A percentile compares a stretch with the other conserved stretches of the same genome.
Evolutionary conservation across 2,113 vertebrate genomes (phyloP).

Genomic region (Elachura formosa): DNA sequence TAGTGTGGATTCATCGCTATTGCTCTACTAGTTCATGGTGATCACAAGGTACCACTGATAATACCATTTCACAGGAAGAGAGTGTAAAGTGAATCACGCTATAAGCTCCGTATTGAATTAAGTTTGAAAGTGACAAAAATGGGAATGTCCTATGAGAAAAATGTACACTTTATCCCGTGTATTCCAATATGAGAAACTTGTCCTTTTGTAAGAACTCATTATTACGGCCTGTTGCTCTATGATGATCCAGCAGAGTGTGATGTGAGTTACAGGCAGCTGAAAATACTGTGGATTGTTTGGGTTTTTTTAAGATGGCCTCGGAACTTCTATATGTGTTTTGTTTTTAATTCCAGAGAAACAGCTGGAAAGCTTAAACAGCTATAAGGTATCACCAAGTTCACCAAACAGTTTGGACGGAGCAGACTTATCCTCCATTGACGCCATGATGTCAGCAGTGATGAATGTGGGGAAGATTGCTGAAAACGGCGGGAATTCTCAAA

Average conservation of each 20-base stretch:
- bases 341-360: slow-evolving; percentile 64
- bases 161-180: rapidly evolving
- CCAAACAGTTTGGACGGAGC: slow-evolving; percentile 71
- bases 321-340: neutral
- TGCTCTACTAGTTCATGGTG: neutral
- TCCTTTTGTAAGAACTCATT: neutral
- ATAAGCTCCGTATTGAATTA: neutral
- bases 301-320: neutral
- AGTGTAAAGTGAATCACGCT: neutral
- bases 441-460: slow-evolving; percentile 90
- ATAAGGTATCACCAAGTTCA: slow-evolving; percentile 59
- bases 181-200: neutral
- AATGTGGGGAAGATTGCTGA: slow-evolving; percentile 82
- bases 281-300: neutral
- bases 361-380: slow-evolving; percentile 60
- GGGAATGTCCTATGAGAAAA: neutral
- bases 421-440: slow-evolving; percentile 86
- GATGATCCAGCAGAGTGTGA: neutral
- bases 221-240: neutral
- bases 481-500: slow-evolving; percentile 71
- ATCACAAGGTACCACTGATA: neutral
- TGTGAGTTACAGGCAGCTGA: neutral
- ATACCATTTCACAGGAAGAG: neutral
- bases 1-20: neutral
- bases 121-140: neutral